Evolutionary conservation across 2,113 vertebrate species (phyloP).

Genomic region (Anthoscopus minutus): DNA sequence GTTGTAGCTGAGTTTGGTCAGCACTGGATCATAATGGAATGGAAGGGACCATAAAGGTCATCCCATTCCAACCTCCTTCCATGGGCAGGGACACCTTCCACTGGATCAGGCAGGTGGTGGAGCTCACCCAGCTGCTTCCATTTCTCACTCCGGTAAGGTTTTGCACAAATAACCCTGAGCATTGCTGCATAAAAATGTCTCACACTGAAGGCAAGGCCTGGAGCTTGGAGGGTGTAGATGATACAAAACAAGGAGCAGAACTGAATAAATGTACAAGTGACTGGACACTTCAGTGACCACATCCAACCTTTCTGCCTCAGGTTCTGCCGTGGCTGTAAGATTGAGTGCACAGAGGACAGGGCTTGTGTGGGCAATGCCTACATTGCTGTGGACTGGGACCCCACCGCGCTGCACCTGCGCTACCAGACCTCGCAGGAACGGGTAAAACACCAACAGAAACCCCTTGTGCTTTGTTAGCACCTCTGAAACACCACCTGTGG

Average conservation of each 20-base stretch:
- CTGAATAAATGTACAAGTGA: neutral
- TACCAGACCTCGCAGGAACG: constrained; percentile 98
- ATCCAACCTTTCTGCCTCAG: constrained; percentile 39
- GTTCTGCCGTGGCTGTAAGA: constrained; percentile 92
- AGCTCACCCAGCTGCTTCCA: neutral
- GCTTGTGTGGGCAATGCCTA: constrained; percentile 88
- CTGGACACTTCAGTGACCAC: neutral
- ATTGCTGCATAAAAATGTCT: neutral
- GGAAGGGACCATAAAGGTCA: neutral
- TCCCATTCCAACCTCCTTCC: neutral
- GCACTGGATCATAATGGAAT: neutral
- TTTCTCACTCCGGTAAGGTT: neutral
- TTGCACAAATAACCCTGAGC: neutral
- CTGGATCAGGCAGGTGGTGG: neutral
- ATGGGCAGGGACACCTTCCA: neutral
- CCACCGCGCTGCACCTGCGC: constrained; percentile 93
- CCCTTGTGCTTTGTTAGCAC: too few species aligned
- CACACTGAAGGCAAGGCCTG: neutral
- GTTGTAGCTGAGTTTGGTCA: neutral
- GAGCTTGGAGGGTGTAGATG: neutral
- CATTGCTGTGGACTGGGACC: constrained; percentile 99
- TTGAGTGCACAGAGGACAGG: constrained; percentile 88
- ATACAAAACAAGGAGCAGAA: neutral
- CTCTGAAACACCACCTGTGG: neutral
- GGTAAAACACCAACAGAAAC: constrained; percentile 60